Evolutionary conservation across 2,113 vertebrate species (phyloP), one percentile per base, ranked within the genome.

Genomic region (Aviceda subcristata): DNA sequence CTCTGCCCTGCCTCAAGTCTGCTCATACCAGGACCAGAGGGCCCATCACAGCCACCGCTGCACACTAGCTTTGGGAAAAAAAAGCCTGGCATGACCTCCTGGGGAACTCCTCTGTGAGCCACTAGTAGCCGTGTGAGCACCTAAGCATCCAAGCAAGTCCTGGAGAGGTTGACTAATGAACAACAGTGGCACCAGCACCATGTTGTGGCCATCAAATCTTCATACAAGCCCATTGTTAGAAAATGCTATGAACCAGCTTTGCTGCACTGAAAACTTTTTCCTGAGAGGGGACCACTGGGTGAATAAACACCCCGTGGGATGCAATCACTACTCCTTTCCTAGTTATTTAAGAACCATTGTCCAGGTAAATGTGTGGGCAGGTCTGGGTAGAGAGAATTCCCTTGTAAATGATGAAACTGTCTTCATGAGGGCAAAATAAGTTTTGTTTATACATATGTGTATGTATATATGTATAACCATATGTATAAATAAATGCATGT

Each of bases 1-100:
- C 18, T 36, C 67, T 59, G 43, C 55, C 55, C 23, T 21, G 67
- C 41, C 36, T 12, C 46, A 29, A 5, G 22, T 7, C 79, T 32
- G 71, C 71, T 39, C 1, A 0, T 14, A 10, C 6, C 0, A 1
- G 67, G 34, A 21, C 3, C 24, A 1, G 48, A 14, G 26, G 18
- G 26, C 7, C 63, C 19, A 15, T 18, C 15, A 2, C 71, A 86
- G 69, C 38, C 50, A 13, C 34, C 0, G 1, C 69, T 43, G 27
- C 19, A 10, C 51, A 23, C 18, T 29, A 11, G 39, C 46, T 78
- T 41, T 45, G 83, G 83, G 41, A 15, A 56, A 26, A 15, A 51
- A 67, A 30, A 59, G 7, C 30, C 36, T 1, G 0, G 34, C 8
- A 9, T 51, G 29, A 16, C 15, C 32, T n/a, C 16, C 46, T 21